Evolutionary conservation across 2,888 invertebrate genomes (phyloP).

Genomic region (Chydorus sphaericus): DNA sequence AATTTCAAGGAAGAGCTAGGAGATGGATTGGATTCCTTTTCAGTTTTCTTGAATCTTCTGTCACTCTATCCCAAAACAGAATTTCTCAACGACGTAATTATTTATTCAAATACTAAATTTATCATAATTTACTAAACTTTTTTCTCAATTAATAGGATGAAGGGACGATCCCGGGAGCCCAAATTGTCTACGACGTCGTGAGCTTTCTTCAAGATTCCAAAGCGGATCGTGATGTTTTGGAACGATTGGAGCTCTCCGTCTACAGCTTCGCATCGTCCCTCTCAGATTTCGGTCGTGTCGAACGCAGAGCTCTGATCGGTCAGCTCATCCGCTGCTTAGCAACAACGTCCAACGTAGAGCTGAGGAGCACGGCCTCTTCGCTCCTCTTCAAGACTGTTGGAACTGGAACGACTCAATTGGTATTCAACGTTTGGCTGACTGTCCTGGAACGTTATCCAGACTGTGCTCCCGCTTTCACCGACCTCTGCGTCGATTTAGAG

Average conservation of each 20-base stretch:
- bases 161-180: background rate
- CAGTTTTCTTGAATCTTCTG: background rate
- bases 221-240: background rate
- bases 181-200: background rate
- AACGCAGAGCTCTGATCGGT: background rate
- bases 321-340: background rate
- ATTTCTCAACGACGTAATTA: background rate
- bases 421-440: background rate
- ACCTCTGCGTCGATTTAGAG: background rate
- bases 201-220: background rate
- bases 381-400: background rate
- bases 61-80: background rate
- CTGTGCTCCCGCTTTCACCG: background rate
- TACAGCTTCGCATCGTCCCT: background rate
- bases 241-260: background rate
- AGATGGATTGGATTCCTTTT: background rate
- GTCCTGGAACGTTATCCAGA: background rate
- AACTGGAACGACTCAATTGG: background rate
- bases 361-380: background rate
- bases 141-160: background rate
- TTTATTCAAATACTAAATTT: background rate
- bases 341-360: background rate
- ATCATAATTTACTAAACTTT: background rate
- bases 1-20: background rate
- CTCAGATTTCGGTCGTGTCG: background rate